Evolutionary conservation across 2,797 vertebrate genomes (phyloP).

Genomic region (Babyrousa celebensis): DNA sequence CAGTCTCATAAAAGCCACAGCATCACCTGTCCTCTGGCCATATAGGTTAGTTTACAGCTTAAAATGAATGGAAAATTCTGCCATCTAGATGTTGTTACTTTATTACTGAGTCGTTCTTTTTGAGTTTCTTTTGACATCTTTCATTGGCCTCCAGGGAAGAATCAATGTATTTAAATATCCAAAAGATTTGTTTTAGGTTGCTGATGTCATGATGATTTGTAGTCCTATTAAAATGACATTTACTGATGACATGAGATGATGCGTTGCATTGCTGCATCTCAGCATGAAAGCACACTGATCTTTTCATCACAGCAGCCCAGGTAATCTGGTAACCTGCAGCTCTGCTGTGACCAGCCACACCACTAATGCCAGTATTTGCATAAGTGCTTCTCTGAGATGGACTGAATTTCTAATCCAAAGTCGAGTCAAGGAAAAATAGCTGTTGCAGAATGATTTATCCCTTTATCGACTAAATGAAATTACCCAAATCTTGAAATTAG

Average conservation of each 20-base stretch:
- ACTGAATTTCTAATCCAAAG: conserved; percentile 84
- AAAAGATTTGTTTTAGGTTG: conserved; percentile 86
- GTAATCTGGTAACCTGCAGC: conserved; percentile 68
- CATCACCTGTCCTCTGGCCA: conserved; percentile 1
- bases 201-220: conserved; percentile 87
- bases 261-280: conserved; percentile 76
- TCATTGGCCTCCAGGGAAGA: conserved; percentile 75
- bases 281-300: conserved; percentile 76
- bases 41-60: conserved; percentile 44
- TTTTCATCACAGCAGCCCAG: conserved; percentile 81
- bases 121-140: conserved; percentile 41
- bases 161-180: conserved; percentile 87
- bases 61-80: conserved; percentile 65
- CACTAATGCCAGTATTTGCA: conserved; percentile 61
- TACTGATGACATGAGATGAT: conserved; percentile 82
- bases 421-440: conserved; percentile 79
- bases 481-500: conserved; percentile 82
- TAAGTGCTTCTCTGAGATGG: conserved; percentile 81
- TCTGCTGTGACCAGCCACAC: conserved; percentile 78
- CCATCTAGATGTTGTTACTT: conserved; percentile 46
- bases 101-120: conserved; percentile 66
- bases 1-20: neutral
- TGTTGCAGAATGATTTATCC: conserved; percentile 80
- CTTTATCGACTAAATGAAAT: conserved; percentile 84
- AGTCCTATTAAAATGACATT: conserved; percentile 89